Conservation (phyloP, 2,797 vertebrate genomes). For the Jordanella pulchra region DNA sequence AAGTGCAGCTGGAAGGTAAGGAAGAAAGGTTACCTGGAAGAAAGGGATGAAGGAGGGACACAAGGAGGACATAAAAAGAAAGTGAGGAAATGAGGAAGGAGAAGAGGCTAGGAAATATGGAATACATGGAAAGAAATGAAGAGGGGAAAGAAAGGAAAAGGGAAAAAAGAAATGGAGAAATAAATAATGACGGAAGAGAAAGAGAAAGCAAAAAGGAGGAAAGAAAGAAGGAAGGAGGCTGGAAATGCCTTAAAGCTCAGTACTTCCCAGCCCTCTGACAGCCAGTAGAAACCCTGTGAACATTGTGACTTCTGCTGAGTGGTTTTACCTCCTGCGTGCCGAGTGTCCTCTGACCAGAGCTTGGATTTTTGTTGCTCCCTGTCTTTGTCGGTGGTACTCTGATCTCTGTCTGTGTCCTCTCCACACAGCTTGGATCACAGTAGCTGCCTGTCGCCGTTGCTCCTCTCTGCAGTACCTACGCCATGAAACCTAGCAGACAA, state of each 20-base stretch:
- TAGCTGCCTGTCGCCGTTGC: conserved; percentile 72
- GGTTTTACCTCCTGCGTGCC: conserved; percentile 84
- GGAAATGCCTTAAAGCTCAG: too few species aligned
- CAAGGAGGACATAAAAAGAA: too few species aligned
- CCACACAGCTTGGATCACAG: conserved; percentile 88
- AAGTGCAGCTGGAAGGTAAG: too few species aligned
- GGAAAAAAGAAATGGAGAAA: not conserved
- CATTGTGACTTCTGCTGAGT: not conserved
- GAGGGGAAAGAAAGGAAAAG: not conserved
- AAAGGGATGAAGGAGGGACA: too few species aligned
- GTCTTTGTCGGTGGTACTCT: conserved; percentile 67
- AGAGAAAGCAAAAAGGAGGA: too few species aligned
- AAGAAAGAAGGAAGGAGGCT: too few species aligned
- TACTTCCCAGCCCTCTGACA: not conserved
- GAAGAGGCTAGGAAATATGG: too few species aligned
- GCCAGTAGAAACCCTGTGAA: not conserved
- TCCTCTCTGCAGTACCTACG: conserved; percentile 73
- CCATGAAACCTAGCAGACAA: conserved; percentile 82
- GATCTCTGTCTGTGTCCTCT: conserved; percentile 77
- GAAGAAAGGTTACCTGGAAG: too few species aligned
- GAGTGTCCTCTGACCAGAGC: conserved; percentile 88
- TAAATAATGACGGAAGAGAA: too few species aligned
- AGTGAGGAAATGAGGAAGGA: too few species aligned
- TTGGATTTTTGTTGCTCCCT: conserved; percentile 83
- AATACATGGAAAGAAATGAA: not conserved